Conservation (phyloP, 2,888 invertebrate genomes). For the Agonopterix arenella region DNA sequence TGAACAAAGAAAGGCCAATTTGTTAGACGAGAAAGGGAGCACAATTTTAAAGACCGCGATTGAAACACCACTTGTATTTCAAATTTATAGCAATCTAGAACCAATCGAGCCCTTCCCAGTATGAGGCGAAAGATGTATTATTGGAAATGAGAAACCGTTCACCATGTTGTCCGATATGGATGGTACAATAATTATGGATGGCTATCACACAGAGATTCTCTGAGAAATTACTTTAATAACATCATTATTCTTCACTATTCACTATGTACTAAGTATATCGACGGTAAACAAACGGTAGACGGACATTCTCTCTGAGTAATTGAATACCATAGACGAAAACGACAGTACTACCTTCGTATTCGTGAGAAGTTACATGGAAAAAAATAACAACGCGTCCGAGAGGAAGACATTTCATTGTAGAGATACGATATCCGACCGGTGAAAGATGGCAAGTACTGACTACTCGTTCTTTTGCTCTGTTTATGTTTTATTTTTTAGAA, state of each 20-base stretch:
- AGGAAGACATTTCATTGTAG: slow-evolving; percentile 33
- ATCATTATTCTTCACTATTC: slow-evolving; percentile 2
- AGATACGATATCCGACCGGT: slow-evolving; percentile 58
- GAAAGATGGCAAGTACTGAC: slow-evolving; percentile 69
- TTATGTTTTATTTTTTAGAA: slow-evolving; percentile 66
- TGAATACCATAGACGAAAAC: slow-evolving; percentile 20
- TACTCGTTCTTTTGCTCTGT: slow-evolving; percentile 67
- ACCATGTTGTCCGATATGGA: slow-evolving; percentile 40
- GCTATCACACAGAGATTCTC: slow-evolving; percentile 28
- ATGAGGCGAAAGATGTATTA: slow-evolving; percentile 61
- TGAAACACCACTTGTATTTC: slow-evolving; percentile 61
- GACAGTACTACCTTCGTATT: slow-evolving; percentile 16
- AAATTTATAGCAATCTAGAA: slow-evolving; percentile 71
- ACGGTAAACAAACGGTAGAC: not conserved
- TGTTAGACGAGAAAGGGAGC: slow-evolving; percentile 69
- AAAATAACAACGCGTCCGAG: slow-evolving; percentile 35
- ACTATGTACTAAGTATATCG: not conserved
- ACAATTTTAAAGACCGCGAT: slow-evolving; percentile 67
- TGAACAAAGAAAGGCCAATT: slow-evolving; percentile 71
- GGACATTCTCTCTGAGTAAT: slow-evolving; percentile 7
- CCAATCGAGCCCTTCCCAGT: slow-evolving; percentile 65
- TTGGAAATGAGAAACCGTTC: slow-evolving; percentile 59
- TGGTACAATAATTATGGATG: slow-evolving; percentile 35
- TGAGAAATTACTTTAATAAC: slow-evolving; percentile 17
- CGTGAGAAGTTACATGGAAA: slow-evolving; percentile 19